Evolutionary conservation across 2,888 invertebrate genomes (phyloP), one percentile per base, ranked within the genome.

Genomic region (Hartigia nigra): DNA sequence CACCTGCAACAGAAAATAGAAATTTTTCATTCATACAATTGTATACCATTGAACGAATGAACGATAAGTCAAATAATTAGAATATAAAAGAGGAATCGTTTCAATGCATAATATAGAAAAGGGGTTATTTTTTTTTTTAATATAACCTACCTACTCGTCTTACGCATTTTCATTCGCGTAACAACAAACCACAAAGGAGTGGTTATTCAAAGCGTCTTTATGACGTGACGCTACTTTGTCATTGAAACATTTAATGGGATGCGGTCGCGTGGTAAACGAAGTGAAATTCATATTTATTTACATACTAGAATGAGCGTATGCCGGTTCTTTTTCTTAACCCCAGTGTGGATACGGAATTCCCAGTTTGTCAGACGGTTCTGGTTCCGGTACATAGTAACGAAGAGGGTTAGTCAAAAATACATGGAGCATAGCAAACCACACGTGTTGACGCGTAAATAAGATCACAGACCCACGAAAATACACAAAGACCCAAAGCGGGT

Each of bases 1-100:
- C 82, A 83, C 85, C 83, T 83, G 83, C 69, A 83, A 85, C 82
- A 83, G 70, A 84, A 78, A 80, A 70, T 55, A 12, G 14, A 35
- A 14, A 32, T 55, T 74, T 23, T 69, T 32, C 76, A 77, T 83
- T 83, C 76, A 76, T 23, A 55, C 23, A 0, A 2, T 55, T 9
- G 2, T 55, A 55, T 2, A 3, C 23, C 39, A 12, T 14, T 4
- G 5, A 39, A 39, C 39, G 5, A 39, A 14, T 23, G 14, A 9
- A 4, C 23, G 5, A 39, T 2, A 14, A 23, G 23, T 39, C 23
- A 23, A 14, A 12, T 1, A 12, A 23, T 23, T 2, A 2, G 5
- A 23, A 39, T 4, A 5, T 39, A 9, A 55, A 9, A 14, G 0
- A 55, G 9, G 23, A 55, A 55, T 23, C 1, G 0, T 55, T 2